Evolutionary conservation across 2,888 invertebrate genomes (phyloP), one percentile per base, ranked within the genome.

Genomic region (Lobophora halterata): DNA sequence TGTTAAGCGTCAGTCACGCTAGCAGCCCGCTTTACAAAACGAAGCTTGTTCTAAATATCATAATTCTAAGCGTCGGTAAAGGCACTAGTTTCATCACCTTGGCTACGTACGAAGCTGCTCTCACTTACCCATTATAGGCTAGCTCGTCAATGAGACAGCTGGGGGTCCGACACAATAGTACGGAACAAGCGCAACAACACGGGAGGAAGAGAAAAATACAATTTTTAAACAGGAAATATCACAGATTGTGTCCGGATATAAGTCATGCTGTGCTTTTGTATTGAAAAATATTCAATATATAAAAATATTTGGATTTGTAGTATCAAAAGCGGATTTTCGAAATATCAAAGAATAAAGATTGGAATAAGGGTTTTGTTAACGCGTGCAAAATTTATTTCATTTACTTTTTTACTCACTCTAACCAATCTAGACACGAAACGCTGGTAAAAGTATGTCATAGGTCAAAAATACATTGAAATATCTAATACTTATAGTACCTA

Each of bases 131-230:
- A 87, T 90, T 92, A 72, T 90, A 90, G 72, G 92, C 90, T 89
- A 93, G 89, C 90, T 94, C 94, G 89, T 94, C 94, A 90, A 94
- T 92, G 90, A 94, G 91, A 93, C 94, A 94, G 93, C 94, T 95
- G 82, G 67, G 71, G 60, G 61, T 81, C 83, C 85, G 65, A 64
- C 65, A 79, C 59, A 75, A 69, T 68, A 79, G 65, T 69, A 76
- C 72, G 78, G 81, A 70, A 75, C 68, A 85, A 83, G 81, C 82
- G 73, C 72, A 79, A 77, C 53, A 78, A 79, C 66, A 77, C 70
- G 81, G 79, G 79, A 79, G 79, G 81, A 79, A 85, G 72, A 82
- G 71, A 81, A 79, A 80, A 78, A 71, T 72, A 71, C 71, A 67
- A 71, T 58, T 61, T 75, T 74, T 66, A 66, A 79, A 81, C 61